Percentiles rank a stretch among this genome's conserved stretches.
These are phyloP conservation scores for Spinibarbus caldwelli DNA, from an alignment of 2,797 vertebrate species.

Conservation along the genomic window DNA sequence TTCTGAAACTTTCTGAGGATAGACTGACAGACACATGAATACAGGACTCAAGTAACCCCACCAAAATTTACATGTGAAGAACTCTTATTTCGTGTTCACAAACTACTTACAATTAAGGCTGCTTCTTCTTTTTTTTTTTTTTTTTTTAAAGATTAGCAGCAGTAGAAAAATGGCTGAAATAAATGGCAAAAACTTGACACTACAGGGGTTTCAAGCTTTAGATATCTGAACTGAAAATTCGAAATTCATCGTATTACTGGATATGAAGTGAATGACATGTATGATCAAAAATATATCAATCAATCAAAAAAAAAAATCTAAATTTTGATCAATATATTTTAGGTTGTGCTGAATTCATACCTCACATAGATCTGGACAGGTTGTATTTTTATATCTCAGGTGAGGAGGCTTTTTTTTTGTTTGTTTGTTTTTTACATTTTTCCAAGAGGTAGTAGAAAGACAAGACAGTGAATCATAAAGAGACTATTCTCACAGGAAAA, in stretches of 20 bases:
- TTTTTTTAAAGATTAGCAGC: not conserved
- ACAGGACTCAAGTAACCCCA: not conserved
- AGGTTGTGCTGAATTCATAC: not conserved
- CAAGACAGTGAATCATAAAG: slow-evolving; percentile 40
- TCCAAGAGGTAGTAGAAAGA: slow-evolving; percentile 17
- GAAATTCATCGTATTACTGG: not conserved
- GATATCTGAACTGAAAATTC: not conserved
- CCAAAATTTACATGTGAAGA: not conserved
- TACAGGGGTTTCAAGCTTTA: not conserved
- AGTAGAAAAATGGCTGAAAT: not conserved
- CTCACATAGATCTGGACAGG: not conserved
- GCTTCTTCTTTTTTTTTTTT: not conserved
- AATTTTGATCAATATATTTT: not conserved
- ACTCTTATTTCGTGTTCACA: not conserved
- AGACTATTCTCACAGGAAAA: slow-evolving; percentile 48
- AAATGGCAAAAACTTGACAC: not conserved
- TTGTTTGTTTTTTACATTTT: not conserved
- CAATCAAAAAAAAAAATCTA: not conserved
- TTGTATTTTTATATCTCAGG: not conserved
- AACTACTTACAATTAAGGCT: not conserved
- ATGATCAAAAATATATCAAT: not conserved
- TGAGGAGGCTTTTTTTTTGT: not conserved
- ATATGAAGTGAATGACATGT: not conserved
- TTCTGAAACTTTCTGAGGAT: not conserved
- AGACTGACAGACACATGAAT: too few species aligned